Percentiles rank a stretch among this genome's conserved stretches.
Conservation (phyloP, 2,113 vertebrate genomes). For the Bothrops jararaca region DNA sequence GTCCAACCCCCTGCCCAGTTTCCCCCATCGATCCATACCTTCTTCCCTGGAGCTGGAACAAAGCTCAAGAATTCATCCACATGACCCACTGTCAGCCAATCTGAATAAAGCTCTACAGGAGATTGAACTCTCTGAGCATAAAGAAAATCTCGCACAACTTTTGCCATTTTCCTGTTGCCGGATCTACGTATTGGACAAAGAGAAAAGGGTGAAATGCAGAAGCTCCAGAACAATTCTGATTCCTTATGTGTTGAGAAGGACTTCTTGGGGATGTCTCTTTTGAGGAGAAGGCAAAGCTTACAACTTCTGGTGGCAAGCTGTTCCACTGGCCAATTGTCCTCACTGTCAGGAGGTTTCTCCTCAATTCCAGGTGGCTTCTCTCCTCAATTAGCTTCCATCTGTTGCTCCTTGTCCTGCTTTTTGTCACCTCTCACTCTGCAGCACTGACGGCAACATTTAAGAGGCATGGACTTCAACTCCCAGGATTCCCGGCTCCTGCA, state of each 20-base stretch:
- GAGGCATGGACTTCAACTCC: no score
- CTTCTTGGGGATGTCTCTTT: background rate
- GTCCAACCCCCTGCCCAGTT: background rate
- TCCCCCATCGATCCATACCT: constrained; percentile 67
- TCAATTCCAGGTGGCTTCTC: no score
- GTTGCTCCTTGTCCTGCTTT: no score
- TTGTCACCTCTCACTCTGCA: no score
- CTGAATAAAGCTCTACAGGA: constrained; percentile 84
- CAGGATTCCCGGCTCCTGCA: no score
- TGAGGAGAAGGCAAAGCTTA: background rate
- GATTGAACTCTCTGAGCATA: constrained; percentile 89
- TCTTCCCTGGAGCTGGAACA: constrained; percentile 82
- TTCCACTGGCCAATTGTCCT: no score
- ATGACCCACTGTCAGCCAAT: constrained; percentile 89
- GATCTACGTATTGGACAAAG: constrained; percentile 21
- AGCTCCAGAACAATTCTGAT: background rate
- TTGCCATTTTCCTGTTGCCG: constrained; percentile 72
- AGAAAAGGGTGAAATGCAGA: background rate
- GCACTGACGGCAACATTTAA: no score
- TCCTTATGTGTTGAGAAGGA: background rate
- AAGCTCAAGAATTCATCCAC: constrained; percentile 94
- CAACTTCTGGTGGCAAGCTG: no score
- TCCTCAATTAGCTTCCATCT: no score
- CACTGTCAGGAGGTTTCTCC: no score
- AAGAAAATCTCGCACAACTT: constrained; percentile 83